These are phyloP conservation scores for Cyaniris semiargus DNA, from an alignment of 2,888 invertebrate species.

Conservation along the genomic window DNA sequence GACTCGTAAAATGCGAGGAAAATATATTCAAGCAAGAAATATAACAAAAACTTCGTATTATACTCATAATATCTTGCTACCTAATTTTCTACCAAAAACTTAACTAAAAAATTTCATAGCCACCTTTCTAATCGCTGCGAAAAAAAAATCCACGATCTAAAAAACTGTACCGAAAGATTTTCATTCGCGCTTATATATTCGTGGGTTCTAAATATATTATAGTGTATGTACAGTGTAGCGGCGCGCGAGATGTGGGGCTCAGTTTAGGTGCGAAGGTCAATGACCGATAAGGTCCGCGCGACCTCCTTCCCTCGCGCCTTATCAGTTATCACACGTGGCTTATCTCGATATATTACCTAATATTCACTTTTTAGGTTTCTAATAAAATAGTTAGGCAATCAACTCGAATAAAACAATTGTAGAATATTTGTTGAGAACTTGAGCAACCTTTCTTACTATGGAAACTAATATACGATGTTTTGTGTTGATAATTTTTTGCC, in stretches of 20 bases:
- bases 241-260: conserved; percentile 73
- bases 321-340: conserved; percentile 59
- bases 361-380: conserved; percentile 31
- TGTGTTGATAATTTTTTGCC: not conserved
- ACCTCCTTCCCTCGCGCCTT: conserved; percentile 59
- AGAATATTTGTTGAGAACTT: not conserved
- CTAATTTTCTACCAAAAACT: not conserved
- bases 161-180: not conserved
- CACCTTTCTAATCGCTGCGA: not conserved
- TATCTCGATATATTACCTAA: conserved; percentile 52
- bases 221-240: conserved; percentile 52
- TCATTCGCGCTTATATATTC: not conserved
- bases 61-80: not conserved
- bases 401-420: not conserved
- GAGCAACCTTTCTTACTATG: not conserved
- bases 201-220: conserved; percentile 36
- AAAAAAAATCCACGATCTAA: not conserved
- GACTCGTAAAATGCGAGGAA: conserved; percentile 7
- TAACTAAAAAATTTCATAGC: not conserved
- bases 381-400: conserved; percentile 28
- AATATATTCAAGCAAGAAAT: not conserved
- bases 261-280: conserved; percentile 77
- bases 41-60: not conserved
- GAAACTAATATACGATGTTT: no score
- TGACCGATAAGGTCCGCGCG: conserved; percentile 76